phyloP scores from a whole-genome alignment of 2,797 vertebrate genomes.

The Petrocephalus schoutedeni region DNA sequence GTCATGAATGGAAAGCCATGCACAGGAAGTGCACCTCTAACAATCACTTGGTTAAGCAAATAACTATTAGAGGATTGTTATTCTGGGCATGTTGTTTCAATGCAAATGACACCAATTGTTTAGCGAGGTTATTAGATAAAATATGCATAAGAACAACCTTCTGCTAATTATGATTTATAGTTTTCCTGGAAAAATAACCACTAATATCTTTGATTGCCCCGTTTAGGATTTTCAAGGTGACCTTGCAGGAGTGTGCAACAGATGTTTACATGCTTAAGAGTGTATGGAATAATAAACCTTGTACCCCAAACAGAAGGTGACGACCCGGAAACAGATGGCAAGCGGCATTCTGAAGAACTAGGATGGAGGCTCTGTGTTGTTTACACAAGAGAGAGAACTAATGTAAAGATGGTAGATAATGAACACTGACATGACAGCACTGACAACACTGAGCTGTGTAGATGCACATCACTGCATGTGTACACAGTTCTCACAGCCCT shows the following conservation, averaged over 20 bases:
- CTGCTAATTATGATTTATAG: background rate
- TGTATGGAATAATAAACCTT: background rate
- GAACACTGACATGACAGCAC: background rate
- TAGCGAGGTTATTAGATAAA: background rate
- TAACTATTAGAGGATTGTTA: background rate
- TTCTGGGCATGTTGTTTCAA: background rate
- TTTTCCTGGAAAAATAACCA: background rate
- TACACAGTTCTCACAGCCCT: background rate
- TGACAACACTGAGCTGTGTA: background rate
- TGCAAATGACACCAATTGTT: background rate
- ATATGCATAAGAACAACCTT: background rate
- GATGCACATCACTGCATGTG: background rate
- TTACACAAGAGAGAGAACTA: background rate
- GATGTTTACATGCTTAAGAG: background rate
- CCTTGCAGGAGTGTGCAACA: background rate
- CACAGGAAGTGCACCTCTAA: background rate
- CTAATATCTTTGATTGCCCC: background rate
- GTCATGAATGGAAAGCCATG: background rate
- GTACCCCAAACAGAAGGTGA: background rate
- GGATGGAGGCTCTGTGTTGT: background rate
- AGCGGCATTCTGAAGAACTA: background rate
- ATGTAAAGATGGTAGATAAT: background rate
- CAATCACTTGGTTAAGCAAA: background rate
- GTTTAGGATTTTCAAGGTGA: background rate
- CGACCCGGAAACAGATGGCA: background rate